phyloP scores from a whole-genome alignment of 1,140 invertebrate genomes.

The Zaprionus tsacasi region DNA sequence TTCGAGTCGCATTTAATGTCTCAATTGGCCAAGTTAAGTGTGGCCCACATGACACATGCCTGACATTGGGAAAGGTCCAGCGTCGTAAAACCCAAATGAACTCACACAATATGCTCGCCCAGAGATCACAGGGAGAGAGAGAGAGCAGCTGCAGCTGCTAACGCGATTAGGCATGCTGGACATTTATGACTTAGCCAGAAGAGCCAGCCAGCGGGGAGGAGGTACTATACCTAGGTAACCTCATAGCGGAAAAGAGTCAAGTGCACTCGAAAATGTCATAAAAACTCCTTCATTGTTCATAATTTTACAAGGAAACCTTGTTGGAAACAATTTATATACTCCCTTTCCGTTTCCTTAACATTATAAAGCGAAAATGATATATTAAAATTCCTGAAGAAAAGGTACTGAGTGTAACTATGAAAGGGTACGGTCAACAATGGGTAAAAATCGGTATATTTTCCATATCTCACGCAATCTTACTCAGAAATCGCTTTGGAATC shows the following conservation, averaged over 20 bases:
- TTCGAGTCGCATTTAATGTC: slow-evolving; percentile 22
- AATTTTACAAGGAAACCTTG: background rate
- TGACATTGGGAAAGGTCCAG: background rate
- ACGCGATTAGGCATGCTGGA: background rate
- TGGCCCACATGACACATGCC: slow-evolving; percentile 2
- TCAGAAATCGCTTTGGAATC: too few relatives aligned
- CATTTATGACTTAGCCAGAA: slow-evolving; percentile 5
- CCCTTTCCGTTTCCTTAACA: too few relatives aligned
- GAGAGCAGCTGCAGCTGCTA: background rate
- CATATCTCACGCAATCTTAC: too few relatives aligned
- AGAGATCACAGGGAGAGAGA: background rate
- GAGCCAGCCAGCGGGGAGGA: background rate
- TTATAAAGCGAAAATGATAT: too few relatives aligned
- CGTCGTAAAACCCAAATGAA: slow-evolving; percentile 3
- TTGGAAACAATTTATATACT: too few relatives aligned
- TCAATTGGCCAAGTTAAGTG: slow-evolving; percentile 32
- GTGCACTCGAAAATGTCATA: background rate
- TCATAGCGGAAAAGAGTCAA: background rate
- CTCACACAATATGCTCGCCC: background rate
- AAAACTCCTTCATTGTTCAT: background rate
- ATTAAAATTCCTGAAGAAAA: too few relatives aligned
- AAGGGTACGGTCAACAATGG: too few relatives aligned
- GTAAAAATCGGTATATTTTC: too few relatives aligned
- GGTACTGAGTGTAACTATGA: too few relatives aligned
- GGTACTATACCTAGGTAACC: background rate